Base-by-base conservation (phyloP, 2,888 invertebrate genomes). In the Macrophya alboannulata region DNA sequence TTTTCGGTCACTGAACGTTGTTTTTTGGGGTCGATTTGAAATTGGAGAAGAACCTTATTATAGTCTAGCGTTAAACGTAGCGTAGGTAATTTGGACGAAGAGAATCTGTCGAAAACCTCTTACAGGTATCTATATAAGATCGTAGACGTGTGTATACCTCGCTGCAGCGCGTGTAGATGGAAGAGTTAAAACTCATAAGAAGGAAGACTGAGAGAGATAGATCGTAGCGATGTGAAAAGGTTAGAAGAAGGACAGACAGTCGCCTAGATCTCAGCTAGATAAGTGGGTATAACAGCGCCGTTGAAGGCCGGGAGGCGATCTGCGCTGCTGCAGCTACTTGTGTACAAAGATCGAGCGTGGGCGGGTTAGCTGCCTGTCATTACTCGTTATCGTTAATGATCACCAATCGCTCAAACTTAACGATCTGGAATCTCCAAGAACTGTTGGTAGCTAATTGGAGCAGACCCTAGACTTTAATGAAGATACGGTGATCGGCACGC, bases 331-430 rank as follows among this genome's bases (percentile, higher is more conserved):
- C 71, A 37, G 71, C 31, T 77, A 77, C 55, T 55, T 51, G 31
- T 37, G 51, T 55, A 25, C 25, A 48, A 43, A 59, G 59, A 59
- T 62, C 21, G 43, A 55, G 43, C 59, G 81, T 81, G 62, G 81
- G 81, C 40, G 59, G 81, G 40, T 12, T 62, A 40, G 81, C 62
- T 43, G 81, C 62, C 84, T 88, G 89, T 90, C 90, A 86, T 87
- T 87, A 86, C 86, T 89, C 88, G 87, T 89, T 90, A 90, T 87
- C 79, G 85, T 77, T 87, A 89, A 89, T 85, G 88, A 89, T 86
- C 86, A n/a, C 74, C 81, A 62, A 81, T 81, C 81, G 62, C 81
- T 81, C 81, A 81, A 62, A 81, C 51, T 81, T 81, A 81, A 81
- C 81, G 81, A 81, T 81, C 81, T 77, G 77, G 77, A 77, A 77